A percentile compares a stretch with the other conserved stretches of the same genome.
These are phyloP conservation scores for Oplegnathus fasciatus DNA, from an alignment of 2,113 vertebrate genomes.

Conservation along the genomic window DNA sequence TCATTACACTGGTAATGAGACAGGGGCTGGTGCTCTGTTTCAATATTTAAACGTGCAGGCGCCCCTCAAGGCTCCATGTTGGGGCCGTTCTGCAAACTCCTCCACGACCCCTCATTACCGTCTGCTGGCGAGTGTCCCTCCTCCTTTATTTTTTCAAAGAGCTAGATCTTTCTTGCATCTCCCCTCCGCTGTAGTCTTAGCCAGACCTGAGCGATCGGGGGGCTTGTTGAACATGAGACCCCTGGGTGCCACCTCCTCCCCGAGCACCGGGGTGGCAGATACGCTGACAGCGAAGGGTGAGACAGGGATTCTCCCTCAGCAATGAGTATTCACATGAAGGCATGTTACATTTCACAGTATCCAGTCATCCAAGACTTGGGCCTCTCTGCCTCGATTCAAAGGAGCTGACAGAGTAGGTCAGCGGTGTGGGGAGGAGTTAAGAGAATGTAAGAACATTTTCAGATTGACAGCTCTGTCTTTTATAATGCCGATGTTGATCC, in stretches of 20 bases:
- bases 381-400: constrained; percentile 54
- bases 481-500: constrained; percentile 49
- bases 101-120: constrained; percentile 76
- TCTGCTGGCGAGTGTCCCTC: constrained; percentile 54
- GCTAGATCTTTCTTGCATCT: constrained; percentile 51
- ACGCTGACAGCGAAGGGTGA: constrained; percentile 70
- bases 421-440: constrained; percentile 43
- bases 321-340: constrained; percentile 49
- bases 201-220: constrained; percentile 65
- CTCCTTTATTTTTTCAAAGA: constrained; percentile 65
- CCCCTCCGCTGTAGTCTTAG: constrained; percentile 37
- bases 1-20: constrained; percentile 76
- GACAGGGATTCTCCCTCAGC: constrained; percentile 69
- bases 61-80: constrained; percentile 65
- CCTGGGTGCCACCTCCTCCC: constrained; percentile 63
- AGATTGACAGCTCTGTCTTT: constrained; percentile 63
- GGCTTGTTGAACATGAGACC: constrained; percentile 80
- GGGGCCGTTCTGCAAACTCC: constrained; percentile 64
- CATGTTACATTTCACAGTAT: constrained; percentile 69
- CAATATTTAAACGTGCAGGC: constrained; percentile 77
- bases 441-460: constrained; percentile 33
- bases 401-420: constrained; percentile 57
- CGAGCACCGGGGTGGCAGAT: constrained; percentile 44
- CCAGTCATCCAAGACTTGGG: constrained; percentile 65
- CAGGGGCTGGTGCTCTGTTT: constrained; percentile 67